Base-by-base conservation (phyloP, 2,888 invertebrate species). In the Phania funesta region DNA sequence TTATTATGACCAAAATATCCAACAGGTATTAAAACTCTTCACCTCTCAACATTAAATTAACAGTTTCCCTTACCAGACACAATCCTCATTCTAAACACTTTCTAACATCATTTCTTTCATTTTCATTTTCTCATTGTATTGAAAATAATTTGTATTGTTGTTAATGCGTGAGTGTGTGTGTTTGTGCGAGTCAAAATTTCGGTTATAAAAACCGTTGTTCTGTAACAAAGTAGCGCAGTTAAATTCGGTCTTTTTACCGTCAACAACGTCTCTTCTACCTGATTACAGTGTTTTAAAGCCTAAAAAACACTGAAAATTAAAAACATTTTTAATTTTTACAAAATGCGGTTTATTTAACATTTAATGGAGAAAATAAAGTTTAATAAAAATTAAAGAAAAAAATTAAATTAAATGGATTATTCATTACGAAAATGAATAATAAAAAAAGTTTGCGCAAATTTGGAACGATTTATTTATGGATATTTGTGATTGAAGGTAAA, bases 401-500 rank as follows among this genome's bases (percentile, higher is more conserved):
- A 46, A 41, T 29, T 32, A 22, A 16, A 35, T 60, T 7, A 18
- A 24, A 4, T 71, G 1, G 13, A 62, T 13, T 44, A 54, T 82
- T 62, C 64, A 77, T 82, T 56, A 9, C 73, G 16, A 77, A 81
- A 73, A 77, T 74, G 62, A 62, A 74, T 56, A 16, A 68, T 26
- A 68, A 41, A 44, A 64, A 64, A 64, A 82, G 60, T 64, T 64
- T 77, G 18, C 48, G 77, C n/a, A 77, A 73, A 44, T 77, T 82
- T 70, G 73, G 68, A 64, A 82, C 73, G 18, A 48, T 77, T 64
- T 77, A 68, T 44, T 20, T 82, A 41, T 82, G 81, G 81, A 68
- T 82, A 68, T 77, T 82, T 74, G 65, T 60, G 8, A n/a, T 54
- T 41, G 48, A 68, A 77, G 81, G 81, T 82, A 82, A 78, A 64